These are phyloP conservation scores for Brachypteracias leptosomus DNA, from an alignment of 2,113 vertebrate genomes.

Conservation along the genomic window DNA sequence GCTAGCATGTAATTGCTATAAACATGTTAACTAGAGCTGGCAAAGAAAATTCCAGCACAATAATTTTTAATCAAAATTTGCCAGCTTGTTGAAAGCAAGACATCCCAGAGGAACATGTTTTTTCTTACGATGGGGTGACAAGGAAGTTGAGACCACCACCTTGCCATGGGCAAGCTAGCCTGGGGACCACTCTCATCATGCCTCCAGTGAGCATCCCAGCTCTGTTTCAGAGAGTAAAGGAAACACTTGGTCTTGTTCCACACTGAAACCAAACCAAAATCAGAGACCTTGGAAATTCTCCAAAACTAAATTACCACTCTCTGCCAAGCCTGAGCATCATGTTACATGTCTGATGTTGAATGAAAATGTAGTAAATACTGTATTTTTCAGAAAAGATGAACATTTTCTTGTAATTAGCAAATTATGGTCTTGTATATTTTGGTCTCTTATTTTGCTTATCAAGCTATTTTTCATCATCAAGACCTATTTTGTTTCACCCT, in stretches of 20 bases:
- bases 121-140: fast-evolving
- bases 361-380: not conserved
- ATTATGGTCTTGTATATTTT: not conserved
- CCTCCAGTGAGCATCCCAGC: not conserved
- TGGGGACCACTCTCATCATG: not conserved
- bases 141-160: not conserved
- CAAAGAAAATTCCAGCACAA: not conserved
- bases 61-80: not conserved
- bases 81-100: not conserved
- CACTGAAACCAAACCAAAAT: not conserved
- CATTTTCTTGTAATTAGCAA: not conserved
- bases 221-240: not conserved
- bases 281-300: not conserved
- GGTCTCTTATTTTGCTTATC: not conserved
- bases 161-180: not conserved
- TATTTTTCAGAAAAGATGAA: not conserved
- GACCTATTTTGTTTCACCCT: constrained; percentile 11
- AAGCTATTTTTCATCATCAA: not conserved
- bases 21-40: not conserved
- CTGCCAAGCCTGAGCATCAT: not conserved
- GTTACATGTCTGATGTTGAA: not conserved
- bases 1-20: not conserved
- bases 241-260: not conserved
- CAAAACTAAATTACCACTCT: not conserved
- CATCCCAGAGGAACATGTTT: not conserved